Base-by-base conservation (phyloP, 2,797 vertebrate genomes). In the Lithobates sylvaticus region DNA sequence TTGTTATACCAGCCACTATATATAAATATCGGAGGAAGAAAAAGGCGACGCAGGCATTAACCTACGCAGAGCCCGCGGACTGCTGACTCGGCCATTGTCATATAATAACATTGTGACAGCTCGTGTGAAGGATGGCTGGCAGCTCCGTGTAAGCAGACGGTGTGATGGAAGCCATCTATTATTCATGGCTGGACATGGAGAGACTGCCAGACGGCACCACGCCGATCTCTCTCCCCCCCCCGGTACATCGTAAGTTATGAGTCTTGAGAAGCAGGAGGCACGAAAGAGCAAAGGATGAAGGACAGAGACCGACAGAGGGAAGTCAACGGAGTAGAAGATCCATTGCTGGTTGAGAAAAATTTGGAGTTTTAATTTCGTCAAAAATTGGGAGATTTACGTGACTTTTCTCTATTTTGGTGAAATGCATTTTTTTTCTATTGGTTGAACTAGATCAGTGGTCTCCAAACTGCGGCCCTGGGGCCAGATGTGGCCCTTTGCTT, bases 31-130 rank as follows among this genome's bases (percentile, higher is more conserved):
- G 6, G 5, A 13, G 50, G 18, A 18, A 58, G 18, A 21, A 58
- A 58, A 58, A 21, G 50, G 18, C 15, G 50, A 58, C 15, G 50
- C 16, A 58, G 50, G 75, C 44, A 86, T 86, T 86, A 86, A 81
- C 72, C 84, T 78, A 67, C 36, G 54, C 78, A 72, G 68, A 47
- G 79, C 27, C 74, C 79, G 65, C 15, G 44, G 80, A 86, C 74
- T 82, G 85, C 85, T 86, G 85, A 83, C 50, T 76, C 64, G 42
- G 65, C 76, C 42, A 21, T 64, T 83, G 70, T 74, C 81, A 86
- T 78, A 80, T 83, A 83, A 87, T 83, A 87, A 87, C 69, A 78
- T 1, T 18, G 68, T 83, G 85, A 83, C 85, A 87, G 76, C 54
- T 16, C 81, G 58, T n/a, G 72, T 87, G 85, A 87, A 67, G 75